A percentile compares a stretch with the other conserved stretches of the same genome.
These are phyloP conservation scores for Spodoptera picta DNA, from an alignment of 2,888 invertebrate species.

Conservation along the genomic window DNA sequence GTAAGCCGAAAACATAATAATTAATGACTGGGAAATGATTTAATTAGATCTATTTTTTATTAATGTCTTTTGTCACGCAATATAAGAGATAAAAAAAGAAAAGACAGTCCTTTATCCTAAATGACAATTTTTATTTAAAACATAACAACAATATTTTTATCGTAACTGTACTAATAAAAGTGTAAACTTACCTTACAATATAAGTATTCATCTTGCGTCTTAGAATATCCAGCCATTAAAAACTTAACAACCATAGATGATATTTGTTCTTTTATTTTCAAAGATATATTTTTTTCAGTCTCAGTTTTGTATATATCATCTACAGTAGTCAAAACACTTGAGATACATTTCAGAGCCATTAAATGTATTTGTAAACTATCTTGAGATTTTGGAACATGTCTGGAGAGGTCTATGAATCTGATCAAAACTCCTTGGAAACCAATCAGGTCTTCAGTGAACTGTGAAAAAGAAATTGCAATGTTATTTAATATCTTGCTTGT, in stretches of 20 bases:
- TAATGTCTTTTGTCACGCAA: too few species aligned
- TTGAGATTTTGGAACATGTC: conserved; percentile 59
- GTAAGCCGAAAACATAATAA: too few species aligned
- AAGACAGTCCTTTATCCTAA: background rate
- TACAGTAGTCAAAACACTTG: conserved; percentile 63
- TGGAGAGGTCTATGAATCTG: conserved; percentile 69
- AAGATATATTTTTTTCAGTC: conserved; percentile 55
- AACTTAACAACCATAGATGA: conserved; percentile 76
- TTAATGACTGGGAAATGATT: too few species aligned
- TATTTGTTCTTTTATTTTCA: conserved; percentile 73
- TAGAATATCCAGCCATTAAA: conserved; percentile 73
- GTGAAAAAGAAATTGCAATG: conserved; percentile 39
- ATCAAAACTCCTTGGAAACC: conserved; percentile 75
- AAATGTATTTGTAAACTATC: conserved; percentile 74
- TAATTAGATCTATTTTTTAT: too few species aligned
- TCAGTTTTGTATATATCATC: conserved; percentile 66
- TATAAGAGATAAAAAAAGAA: background rate
- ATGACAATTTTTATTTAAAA: too few species aligned
- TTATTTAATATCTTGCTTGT: too few species aligned
- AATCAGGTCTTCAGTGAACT: conserved; percentile 79
- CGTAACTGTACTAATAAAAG: background rate
- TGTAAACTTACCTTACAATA: conserved; percentile 82
- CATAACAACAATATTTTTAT: too few species aligned
- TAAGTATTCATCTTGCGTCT: conserved; percentile 79
- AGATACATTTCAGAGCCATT: conserved; percentile 76